Base-by-base conservation (phyloP, 2,888 invertebrate species). In the Thera obeliscata region DNA sequence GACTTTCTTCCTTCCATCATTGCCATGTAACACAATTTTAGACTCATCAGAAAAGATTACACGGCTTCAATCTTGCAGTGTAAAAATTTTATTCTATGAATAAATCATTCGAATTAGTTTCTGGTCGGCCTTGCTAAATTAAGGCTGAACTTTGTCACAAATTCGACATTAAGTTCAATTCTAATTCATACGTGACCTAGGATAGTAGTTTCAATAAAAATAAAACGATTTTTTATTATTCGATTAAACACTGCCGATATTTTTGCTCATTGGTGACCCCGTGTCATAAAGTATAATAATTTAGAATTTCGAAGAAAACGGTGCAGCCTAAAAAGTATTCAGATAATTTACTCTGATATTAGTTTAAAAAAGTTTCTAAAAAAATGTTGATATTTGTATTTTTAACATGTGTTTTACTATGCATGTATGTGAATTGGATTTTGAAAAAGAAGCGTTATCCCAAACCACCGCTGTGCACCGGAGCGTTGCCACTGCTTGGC, bases 401-500 rank as follows among this genome's bases (percentile, higher is more conserved):
- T 8, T 8, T 67, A 33, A 35, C 46, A 2, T 48, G 48, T 11
- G 55, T 68, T 41, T 36, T 66, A 11, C 0, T 66, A 11, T 62
- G 60, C 33, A n/a, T 58, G 56, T 66, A 7, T 48, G 61, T 61
- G 11, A 52, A 49, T 49, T 61, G 60, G 55, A 46, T 59, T 63
- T 60, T 22, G 41, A 65, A 65, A n/a, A 63, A 33, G 12, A 67
- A 56, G 12, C 43, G 41, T 2, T 67, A 58, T 57, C 46, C 57
- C 8, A 58, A 66, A 33, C 72, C 72, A 2, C 70, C 70, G 1
- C 0, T 70, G 48, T 70, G 54, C 36, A 22, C 67, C 1, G 73
- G 73, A 33, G 56, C 59, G 8, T 59, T 66, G 55, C 73, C 73
- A 1, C 5, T 71, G 0, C 36, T 73, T 33, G 73, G 73, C 0